Evolutionary conservation across 2,797 vertebrate species (phyloP).

Genomic region (Heteromormyrus szaboi): DNA sequence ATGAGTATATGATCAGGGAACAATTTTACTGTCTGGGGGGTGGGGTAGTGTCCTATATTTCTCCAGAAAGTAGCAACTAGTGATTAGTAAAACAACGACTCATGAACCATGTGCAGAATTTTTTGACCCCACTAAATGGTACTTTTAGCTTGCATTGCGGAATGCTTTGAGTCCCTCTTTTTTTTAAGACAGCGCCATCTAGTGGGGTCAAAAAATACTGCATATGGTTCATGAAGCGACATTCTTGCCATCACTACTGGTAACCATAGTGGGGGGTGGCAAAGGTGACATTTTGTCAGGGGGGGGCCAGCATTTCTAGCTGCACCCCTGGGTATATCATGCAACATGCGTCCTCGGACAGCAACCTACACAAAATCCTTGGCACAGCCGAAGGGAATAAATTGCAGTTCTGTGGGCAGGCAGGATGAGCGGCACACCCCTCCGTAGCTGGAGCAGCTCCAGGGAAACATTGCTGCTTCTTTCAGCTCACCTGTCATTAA

Average conservation of each 20-base stretch:
- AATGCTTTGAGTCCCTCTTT: not conserved
- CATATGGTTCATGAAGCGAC: not conserved
- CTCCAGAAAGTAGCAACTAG: not conserved
- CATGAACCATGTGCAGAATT: not conserved
- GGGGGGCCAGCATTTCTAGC: not conserved
- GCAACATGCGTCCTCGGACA: not conserved
- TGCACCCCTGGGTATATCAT: not conserved
- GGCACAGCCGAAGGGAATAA: conserved; percentile 35
- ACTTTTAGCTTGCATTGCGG: not conserved
- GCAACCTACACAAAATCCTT: conserved; percentile 39
- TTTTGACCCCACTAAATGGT: not conserved
- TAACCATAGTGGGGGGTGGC: not conserved
- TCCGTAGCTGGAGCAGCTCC: conserved; percentile 32
- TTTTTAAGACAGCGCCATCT: not conserved
- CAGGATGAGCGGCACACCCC: conserved; percentile 35
- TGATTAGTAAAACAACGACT: not conserved
- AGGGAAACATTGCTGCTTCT: conserved; percentile 24
- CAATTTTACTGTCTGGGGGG: not conserved
- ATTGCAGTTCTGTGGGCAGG: conserved; percentile 33
- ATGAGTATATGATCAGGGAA: not conserved
- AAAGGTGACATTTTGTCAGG: not conserved
- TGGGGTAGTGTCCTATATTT: not conserved
- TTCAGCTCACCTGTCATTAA: conserved; percentile 18
- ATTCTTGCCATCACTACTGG: not conserved
- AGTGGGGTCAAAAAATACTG: not conserved